These are phyloP conservation scores for Aleiodes testaceus DNA, from an alignment of 2,888 invertebrate species.

Conservation along the genomic window DNA sequence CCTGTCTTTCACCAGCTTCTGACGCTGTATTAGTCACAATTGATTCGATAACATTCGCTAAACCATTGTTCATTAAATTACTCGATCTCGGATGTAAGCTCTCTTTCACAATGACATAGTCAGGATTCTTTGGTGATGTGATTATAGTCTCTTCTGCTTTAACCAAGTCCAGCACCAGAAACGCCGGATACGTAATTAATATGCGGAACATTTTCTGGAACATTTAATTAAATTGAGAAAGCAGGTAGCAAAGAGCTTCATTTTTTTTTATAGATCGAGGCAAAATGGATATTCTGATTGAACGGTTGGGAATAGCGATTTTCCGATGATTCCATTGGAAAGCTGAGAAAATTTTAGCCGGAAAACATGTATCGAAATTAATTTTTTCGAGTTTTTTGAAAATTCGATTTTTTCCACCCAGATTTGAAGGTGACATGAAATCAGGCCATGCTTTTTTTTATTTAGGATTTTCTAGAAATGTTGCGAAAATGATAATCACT, in stretches of 20 bases:
- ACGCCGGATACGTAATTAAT: slow-evolving; percentile 52
- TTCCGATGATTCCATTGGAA: no score
- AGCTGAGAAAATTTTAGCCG: no score
- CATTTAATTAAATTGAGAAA: not conserved
- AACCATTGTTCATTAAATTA: slow-evolving; percentile 53
- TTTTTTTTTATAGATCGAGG: no score
- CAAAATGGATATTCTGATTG: no score
- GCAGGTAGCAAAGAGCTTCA: not conserved
- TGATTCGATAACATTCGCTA: slow-evolving; percentile 56
- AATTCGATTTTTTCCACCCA: no score
- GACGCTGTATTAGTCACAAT: slow-evolving; percentile 44
- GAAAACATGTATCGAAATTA: no score
- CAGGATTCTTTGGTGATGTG: slow-evolving; percentile 41
- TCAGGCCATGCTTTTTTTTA: no score
- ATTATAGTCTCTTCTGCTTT: slow-evolving; percentile 53
- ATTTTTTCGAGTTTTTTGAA: no score
- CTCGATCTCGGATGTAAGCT: slow-evolving; percentile 41
- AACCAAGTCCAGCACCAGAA: slow-evolving; percentile 55
- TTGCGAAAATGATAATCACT: no score
- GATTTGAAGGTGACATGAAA: no score
- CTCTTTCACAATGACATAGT: slow-evolving; percentile 39
- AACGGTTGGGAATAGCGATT: no score
- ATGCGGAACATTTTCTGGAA: slow-evolving; percentile 54
- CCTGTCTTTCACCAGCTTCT: slow-evolving; percentile 41
- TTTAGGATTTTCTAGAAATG: no score